Conservation (phyloP, 2,113 vertebrate genomes). For the Passer montanus region DNA sequence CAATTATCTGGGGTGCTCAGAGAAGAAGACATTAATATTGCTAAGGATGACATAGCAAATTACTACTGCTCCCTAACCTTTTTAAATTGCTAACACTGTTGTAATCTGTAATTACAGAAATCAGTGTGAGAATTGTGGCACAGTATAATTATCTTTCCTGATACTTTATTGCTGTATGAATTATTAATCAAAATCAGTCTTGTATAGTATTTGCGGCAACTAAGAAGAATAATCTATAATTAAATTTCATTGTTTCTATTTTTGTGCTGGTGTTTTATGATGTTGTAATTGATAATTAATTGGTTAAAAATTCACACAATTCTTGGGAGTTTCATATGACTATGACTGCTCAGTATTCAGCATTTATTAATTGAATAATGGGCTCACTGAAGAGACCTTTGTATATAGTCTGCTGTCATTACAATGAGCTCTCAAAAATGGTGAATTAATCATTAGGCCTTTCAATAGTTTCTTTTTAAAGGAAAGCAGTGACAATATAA, state of each 20-base stretch:
- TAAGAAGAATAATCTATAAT: conserved; percentile 83
- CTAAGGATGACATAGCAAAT: conserved; percentile 83
- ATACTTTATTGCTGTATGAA: conserved; percentile 86
- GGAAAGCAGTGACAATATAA: conserved; percentile 68
- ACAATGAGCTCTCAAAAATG: conserved; percentile 68
- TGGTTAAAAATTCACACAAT: conserved; percentile 77
- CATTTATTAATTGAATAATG: conserved; percentile 78
- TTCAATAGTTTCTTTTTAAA: conserved; percentile 74
- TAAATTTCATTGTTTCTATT: conserved; percentile 84
- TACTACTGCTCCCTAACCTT: conserved; percentile 81
- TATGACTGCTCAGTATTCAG: conserved; percentile 70
- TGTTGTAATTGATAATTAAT: conserved; percentile 87
- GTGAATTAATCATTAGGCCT: conserved; percentile 77
- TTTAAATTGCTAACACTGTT: conserved; percentile 84
- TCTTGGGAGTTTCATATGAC: conserved; percentile 75
- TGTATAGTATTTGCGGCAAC: conserved; percentile 83
- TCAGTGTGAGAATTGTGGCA: conserved; percentile 84
- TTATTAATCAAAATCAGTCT: conserved; percentile 88
- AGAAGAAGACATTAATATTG: conserved; percentile 74
- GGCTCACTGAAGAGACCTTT: conserved; percentile 70
- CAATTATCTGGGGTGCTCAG: conserved; percentile 73
- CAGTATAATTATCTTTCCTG: conserved; percentile 84
- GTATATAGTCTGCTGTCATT: conserved; percentile 64
- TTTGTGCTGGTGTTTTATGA: conserved; percentile 83
- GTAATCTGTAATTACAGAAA: conserved; percentile 88